These are phyloP conservation scores for Philotrypesis tridentata DNA, from an alignment of 1,140 invertebrate genomes.

Conservation along the genomic window DNA sequence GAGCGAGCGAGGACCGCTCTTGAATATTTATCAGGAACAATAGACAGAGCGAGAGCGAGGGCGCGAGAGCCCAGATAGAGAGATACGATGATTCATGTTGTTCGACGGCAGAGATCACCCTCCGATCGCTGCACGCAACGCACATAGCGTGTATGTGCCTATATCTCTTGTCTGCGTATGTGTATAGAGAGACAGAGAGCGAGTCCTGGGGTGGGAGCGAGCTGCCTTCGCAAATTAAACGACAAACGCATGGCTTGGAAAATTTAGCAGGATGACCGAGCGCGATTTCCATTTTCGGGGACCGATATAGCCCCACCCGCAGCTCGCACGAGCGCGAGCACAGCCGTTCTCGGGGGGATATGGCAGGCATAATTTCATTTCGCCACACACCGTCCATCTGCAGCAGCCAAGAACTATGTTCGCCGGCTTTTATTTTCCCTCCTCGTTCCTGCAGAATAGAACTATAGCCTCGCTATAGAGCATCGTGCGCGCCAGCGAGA, in stretches of 20 bases:
- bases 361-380: slow-evolving; percentile 44
- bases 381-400: background rate
- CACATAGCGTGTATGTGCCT: background rate
- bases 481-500: background rate
- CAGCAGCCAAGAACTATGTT: slow-evolving; percentile 38
- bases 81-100: slow-evolving; percentile 37
- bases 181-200: background rate
- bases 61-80: background rate
- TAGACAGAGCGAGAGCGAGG: too few species aligned
- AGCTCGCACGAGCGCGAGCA: too few species aligned
- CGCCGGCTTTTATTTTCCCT: background rate
- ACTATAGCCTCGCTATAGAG: too few species aligned
- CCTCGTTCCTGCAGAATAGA: background rate
- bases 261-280: too few species aligned
- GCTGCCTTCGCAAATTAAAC: slow-evolving; percentile 30
- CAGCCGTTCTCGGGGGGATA: too few species aligned
- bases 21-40: slow-evolving; percentile 43
- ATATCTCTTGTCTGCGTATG: background rate
- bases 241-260: slow-evolving; percentile 24
- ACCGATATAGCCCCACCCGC: background rate
- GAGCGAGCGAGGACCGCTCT: background rate
- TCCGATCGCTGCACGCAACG: background rate
- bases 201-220: background rate
- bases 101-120: background rate
- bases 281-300: slow-evolving; percentile 35